Conservation (phyloP, 1,140 invertebrate species). For the Procambarus virginalis region DNA sequence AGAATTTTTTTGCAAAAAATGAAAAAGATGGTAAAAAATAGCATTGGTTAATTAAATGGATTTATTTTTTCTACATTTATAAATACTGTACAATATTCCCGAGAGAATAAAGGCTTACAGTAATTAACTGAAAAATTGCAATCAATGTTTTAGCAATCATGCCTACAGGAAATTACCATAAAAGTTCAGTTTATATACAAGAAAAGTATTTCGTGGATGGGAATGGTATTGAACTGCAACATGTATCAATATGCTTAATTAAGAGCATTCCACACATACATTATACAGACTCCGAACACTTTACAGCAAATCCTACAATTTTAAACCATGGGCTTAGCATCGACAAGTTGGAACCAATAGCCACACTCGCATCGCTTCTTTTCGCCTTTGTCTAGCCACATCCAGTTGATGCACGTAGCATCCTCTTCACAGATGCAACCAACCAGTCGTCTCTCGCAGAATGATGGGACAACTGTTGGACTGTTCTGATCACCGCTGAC, state of each 20-base stretch:
- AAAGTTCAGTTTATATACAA: conserved; percentile 21
- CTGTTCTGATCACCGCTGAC: conserved; percentile 87
- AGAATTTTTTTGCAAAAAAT: too few species aligned
- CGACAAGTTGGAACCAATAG: conserved; percentile 94
- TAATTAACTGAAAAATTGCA: not conserved
- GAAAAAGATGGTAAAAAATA: too few species aligned
- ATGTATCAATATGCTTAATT: not conserved
- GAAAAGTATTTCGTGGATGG: conserved; percentile 17
- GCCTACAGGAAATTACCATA: not conserved
- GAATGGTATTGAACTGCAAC: conserved; percentile 27
- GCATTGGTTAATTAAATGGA: not conserved
- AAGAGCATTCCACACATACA: conserved; percentile 77
- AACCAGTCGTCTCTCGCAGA: conserved; percentile 90
- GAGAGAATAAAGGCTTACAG: too few species aligned
- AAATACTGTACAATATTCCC: not conserved
- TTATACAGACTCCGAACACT: not conserved
- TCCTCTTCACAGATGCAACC: conserved; percentile 98
- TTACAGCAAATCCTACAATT: not conserved
- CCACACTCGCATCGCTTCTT: conserved; percentile 95
- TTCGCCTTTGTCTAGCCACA: conserved; percentile 92
- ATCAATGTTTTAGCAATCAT: not conserved
- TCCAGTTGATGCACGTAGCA: conserved; percentile 89
- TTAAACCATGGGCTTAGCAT: conserved; percentile 74
- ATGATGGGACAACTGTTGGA: conserved; percentile 92
- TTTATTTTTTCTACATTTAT: conserved; percentile 24